Evolutionary conservation across 2,113 vertebrate genomes (phyloP).

Genomic region (Aviceda subcristata): DNA sequence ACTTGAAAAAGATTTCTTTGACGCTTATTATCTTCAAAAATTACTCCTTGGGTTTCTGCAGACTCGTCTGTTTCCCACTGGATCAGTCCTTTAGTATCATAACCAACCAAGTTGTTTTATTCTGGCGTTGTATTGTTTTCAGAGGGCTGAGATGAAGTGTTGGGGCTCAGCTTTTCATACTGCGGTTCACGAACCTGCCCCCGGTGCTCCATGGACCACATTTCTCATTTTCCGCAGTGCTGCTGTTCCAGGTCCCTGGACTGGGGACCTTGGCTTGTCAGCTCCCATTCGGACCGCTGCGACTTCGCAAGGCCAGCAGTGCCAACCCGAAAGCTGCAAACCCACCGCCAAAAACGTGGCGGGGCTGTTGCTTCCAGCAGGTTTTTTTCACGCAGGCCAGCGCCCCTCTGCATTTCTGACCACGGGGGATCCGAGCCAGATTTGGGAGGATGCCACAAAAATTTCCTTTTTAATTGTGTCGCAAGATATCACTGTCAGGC

Average conservation of each 20-base stretch:
- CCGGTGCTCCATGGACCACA: neutral
- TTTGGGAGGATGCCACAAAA: neutral
- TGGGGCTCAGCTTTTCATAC: neutral
- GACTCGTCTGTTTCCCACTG: neutral
- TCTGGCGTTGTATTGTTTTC: neutral
- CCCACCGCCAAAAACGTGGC: rapidly evolving
- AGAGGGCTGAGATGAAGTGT: neutral
- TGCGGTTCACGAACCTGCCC: rapidly evolving
- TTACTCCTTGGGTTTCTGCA: neutral
- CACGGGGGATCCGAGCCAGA: rapidly evolving
- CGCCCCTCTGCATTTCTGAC: too few species aligned
- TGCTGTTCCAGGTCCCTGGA: neutral
- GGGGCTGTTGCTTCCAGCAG: neutral
- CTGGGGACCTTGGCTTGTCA: neutral
- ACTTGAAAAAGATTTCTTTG: neutral
- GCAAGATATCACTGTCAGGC: neutral
- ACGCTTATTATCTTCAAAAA: neutral
- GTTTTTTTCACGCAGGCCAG: neutral
- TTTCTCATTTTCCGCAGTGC: neutral
- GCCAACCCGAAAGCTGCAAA: neutral
- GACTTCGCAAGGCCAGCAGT: rapidly evolving
- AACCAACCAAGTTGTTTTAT: neutral
- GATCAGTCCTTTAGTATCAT: neutral
- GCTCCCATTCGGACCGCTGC: rapidly evolving
- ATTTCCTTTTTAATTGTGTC: neutral